These are phyloP conservation scores for Siniperca knerii DNA, from an alignment of 2,113 vertebrate species.

Conservation along the genomic window DNA sequence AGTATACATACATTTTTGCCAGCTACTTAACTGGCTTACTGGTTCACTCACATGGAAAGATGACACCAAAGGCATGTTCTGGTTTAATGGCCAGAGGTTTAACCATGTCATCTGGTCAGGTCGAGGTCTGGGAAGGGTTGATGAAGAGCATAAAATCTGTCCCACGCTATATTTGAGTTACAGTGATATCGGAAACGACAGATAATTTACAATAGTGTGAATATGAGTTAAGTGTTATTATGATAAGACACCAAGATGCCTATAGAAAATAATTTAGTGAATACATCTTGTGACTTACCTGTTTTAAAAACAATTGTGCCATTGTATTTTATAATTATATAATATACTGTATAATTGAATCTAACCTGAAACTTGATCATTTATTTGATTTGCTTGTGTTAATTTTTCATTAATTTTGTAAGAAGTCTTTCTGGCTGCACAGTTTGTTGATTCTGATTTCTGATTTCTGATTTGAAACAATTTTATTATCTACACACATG, in stretches of 20 bases:
- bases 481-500: background rate
- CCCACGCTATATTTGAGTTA: background rate
- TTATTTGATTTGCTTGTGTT: background rate
- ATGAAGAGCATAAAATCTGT: background rate
- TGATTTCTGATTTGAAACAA: background rate
- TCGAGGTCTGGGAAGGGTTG: background rate
- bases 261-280: background rate
- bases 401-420: background rate
- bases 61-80: slow-evolving; percentile 31
- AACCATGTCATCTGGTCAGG: slow-evolving; percentile 17
- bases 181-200: background rate
- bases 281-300: background rate
- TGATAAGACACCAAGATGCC: background rate
- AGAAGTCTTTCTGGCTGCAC: too few species aligned
- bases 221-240: background rate
- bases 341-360: background rate
- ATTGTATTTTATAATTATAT: background rate
- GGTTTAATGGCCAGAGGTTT: slow-evolving; percentile 11
- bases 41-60: slow-evolving; percentile 29
- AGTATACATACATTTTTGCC: slow-evolving; percentile 27
- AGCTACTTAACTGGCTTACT: slow-evolving; percentile 45
- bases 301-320: background rate
- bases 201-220: background rate
- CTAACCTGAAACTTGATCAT: background rate
- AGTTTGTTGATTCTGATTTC: background rate